Conservation (phyloP, 2,113 vertebrate genomes). For the Oncorhynchus masou region DNA sequence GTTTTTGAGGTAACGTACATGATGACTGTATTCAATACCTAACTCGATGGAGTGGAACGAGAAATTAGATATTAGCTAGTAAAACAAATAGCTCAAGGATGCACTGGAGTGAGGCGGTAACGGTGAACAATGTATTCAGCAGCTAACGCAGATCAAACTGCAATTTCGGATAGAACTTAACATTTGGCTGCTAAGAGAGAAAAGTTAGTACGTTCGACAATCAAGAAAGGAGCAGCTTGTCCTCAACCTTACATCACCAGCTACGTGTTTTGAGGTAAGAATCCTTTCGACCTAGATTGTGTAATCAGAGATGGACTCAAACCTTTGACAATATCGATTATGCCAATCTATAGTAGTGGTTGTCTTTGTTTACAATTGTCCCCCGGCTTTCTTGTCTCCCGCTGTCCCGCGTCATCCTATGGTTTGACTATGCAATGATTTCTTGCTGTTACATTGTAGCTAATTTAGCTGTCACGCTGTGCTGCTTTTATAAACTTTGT, state of each 20-base stretch:
- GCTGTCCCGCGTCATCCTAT: slow-evolving; percentile 35
- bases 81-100: slow-evolving; percentile 35
- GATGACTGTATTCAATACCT: slow-evolving; percentile 44
- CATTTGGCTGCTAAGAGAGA: slow-evolving; percentile 57
- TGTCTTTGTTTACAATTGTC: slow-evolving; percentile 62
- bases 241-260: slow-evolving; percentile 5
- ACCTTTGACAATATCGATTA: background rate
- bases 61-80: slow-evolving; percentile 16
- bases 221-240: slow-evolving; percentile 40
- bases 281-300: background rate
- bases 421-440: slow-evolving; percentile 29
- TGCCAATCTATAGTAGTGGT: slow-evolving; percentile 19
- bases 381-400: slow-evolving; percentile 36
- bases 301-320: background rate
- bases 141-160: slow-evolving; percentile 35
- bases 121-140: slow-evolving; percentile 10
- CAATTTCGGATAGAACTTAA: slow-evolving; percentile 51
- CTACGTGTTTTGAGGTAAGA: slow-evolving; percentile 55
- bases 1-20: slow-evolving; percentile 64
- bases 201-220: slow-evolving; percentile 65
- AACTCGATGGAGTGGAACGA: slow-evolving; percentile 41
- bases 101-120: slow-evolving; percentile 29
- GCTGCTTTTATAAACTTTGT: background rate
- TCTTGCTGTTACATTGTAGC: slow-evolving; percentile 23
- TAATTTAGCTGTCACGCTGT: slow-evolving; percentile 28